These are phyloP conservation scores for Menidia menidia DNA, from an alignment of 2,797 vertebrate species.

Conservation along the genomic window DNA sequence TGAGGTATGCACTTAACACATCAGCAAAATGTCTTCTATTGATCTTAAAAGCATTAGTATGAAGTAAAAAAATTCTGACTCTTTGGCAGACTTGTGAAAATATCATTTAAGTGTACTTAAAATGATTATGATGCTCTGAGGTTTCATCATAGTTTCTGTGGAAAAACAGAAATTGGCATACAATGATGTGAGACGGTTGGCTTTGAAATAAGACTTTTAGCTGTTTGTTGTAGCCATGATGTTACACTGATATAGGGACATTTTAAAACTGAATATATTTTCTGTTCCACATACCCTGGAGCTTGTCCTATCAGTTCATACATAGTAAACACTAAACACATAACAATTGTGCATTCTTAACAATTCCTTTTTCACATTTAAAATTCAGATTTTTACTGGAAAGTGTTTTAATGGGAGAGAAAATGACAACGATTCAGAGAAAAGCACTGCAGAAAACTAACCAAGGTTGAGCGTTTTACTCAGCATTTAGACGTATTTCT, in stretches of 20 bases:
- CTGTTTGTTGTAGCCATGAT: neutral
- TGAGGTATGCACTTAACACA: neutral
- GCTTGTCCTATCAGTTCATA: neutral
- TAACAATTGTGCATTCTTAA: neutral
- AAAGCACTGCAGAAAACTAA: neutral
- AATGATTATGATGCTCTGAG: neutral
- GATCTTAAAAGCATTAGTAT: neutral
- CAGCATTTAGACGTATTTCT: neutral
- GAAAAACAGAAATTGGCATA: neutral
- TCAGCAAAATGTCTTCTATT: neutral
- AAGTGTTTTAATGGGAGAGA: neutral
- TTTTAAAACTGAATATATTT: neutral
- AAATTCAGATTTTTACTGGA: neutral
- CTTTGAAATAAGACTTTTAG: too few relatives aligned
- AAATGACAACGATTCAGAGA: too few relatives aligned
- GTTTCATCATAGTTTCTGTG: neutral
- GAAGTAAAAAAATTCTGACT: neutral
- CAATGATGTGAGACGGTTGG: neutral
- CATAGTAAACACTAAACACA: too few relatives aligned
- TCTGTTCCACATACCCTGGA: neutral
- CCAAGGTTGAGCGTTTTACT: conserved; percentile 1
- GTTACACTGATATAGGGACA: neutral
- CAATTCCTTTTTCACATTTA: neutral
- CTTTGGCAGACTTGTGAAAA: neutral
- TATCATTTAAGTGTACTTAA: neutral